Base-by-base conservation (phyloP, 2,888 invertebrate genomes). In the Tuberolachnus salignus region DNA sequence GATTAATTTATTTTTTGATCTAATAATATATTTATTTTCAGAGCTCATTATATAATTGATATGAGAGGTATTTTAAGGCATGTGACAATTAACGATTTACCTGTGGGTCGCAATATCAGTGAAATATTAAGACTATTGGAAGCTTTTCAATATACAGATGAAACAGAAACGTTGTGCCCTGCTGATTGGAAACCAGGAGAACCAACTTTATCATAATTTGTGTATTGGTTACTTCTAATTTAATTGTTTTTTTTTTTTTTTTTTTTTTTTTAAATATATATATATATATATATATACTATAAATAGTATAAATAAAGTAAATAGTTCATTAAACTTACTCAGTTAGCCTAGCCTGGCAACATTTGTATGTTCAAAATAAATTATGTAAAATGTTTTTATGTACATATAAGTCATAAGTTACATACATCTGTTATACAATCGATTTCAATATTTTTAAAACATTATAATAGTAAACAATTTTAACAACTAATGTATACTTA, bases 21-120 rank as follows among this genome's bases (percentile, higher is more conserved):
- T 42, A 51, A 42, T 42, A 51, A 42, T 61, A 16, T 59, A 16
- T 74, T 57, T n/a, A n/a, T n/a, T 85, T 85, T 80, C 82, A 89
- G 97, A 85, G 97, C 96, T 9, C 88, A 97, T 80, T 97, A 97
- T 84, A 96, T 97, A 80, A 95, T 97, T 85, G 97, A 97, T 86
- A 91, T 92, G 46, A 92, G 92, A 84, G 95, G 96, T 53, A 88
- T 92, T 80, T 86, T 97, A 64, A 88, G 97, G 73, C 97, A 97
- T 87, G 95, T 97, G 67, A 96, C 96, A 6, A 95, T 97, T 93
- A 97, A 97, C 86, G 97, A 97, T 88, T 89, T 97, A 82, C 95
- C 96, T 0, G 95, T 95, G 13, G 94, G 94, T 1, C 89, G 97
- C 75, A 94, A 94, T 80, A 96, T 97, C 6, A 96, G 97, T 86